Conservation (phyloP, 2,113 vertebrate species). For the Equus przewalskii region DNA sequence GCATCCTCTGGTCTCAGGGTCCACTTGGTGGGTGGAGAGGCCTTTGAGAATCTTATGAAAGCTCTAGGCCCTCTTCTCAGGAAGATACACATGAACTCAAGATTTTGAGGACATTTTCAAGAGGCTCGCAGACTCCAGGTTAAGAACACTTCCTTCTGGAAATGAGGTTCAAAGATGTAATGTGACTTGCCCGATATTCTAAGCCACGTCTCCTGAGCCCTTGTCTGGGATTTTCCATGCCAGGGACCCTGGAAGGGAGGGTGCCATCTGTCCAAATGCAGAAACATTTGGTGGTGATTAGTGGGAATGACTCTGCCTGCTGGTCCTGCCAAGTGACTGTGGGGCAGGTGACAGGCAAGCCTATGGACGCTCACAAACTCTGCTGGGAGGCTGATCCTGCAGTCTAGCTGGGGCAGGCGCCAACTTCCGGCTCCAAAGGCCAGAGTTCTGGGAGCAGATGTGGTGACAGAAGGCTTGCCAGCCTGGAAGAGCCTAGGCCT, state of each 20-base stretch:
- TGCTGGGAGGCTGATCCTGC: neutral
- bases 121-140: neutral
- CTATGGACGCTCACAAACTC: neutral
- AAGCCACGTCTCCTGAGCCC: neutral
- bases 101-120: neutral
- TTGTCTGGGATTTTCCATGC: neutral
- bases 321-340: neutral
- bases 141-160: neutral
- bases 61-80: neutral
- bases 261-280: neutral
- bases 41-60: neutral
- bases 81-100: neutral
- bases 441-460: neutral
- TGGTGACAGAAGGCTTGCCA: neutral
- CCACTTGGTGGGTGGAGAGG: fast-evolving
- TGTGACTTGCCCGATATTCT: neutral
- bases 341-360: neutral
- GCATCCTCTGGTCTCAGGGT: neutral
- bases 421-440: neutral
- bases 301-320: neutral
- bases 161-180: neutral
- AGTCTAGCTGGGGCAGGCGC: too few species aligned
- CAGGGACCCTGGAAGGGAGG: neutral
- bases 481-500: neutral
- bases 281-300: neutral